These are phyloP conservation scores for Acrossocheilus fasciatus DNA, from an alignment of 2,797 vertebrate genomes.

Conservation along the genomic window DNA sequence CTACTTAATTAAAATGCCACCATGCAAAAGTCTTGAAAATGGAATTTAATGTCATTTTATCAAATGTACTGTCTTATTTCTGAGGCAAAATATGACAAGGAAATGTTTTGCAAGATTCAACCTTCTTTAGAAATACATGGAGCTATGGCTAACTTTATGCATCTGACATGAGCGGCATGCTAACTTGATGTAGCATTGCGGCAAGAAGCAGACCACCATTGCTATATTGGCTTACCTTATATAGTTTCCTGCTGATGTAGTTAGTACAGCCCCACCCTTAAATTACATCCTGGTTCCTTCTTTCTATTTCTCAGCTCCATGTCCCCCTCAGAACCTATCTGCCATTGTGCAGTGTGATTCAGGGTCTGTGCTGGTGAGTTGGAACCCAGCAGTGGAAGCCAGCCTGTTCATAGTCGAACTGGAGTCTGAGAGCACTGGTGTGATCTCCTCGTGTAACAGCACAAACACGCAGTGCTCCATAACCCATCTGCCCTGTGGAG, in stretches of 20 bases:
- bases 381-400: conserved; percentile 62
- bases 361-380: conserved; percentile 65
- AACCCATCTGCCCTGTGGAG: conserved; percentile 68
- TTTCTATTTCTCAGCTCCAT: conserved; percentile 66
- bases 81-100: neutral
- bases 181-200: neutral
- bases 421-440: conserved; percentile 27
- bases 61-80: neutral
- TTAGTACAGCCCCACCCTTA: neutral
- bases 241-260: neutral
- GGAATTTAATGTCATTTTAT: neutral
- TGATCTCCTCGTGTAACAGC: conserved; percentile 65
- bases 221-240: neutral
- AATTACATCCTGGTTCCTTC: neutral
- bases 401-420: conserved; percentile 65
- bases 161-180: neutral
- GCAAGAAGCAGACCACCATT: neutral
- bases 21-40: neutral
- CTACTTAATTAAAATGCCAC: neutral
- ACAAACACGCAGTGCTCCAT: conserved; percentile 65
- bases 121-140: neutral
- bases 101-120: neutral
- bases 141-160: neutral
- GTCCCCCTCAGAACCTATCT: conserved; percentile 70
- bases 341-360: conserved; percentile 66